Conservation (phyloP, 2,113 vertebrate species). For the Jaculus jaculus region DNA sequence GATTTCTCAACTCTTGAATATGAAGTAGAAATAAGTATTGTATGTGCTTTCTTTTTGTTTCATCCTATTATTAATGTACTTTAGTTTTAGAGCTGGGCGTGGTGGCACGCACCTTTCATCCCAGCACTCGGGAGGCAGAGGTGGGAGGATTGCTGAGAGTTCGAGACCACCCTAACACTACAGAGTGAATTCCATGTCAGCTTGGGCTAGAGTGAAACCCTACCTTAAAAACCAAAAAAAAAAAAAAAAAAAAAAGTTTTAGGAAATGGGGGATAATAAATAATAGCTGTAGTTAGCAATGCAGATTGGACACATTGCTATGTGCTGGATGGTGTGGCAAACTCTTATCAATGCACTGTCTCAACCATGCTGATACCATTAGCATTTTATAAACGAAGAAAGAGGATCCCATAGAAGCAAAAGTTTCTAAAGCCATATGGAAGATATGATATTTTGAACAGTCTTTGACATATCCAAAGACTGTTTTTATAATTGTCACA, state of each 20-base stretch:
- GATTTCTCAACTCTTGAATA: neutral
- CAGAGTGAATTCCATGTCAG: too few relatives aligned
- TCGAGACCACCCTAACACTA: too few relatives aligned
- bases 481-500: neutral
- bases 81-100: too few relatives aligned
- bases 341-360: neutral
- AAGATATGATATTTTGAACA: neutral
- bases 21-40: slow-evolving; percentile 20
- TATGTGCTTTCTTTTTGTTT: neutral
- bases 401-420: neutral
- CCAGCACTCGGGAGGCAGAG: too few relatives aligned
- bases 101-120: too few relatives aligned
- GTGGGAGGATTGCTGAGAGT: too few relatives aligned
- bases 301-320: neutral
- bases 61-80: neutral
- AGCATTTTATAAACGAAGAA: slow-evolving; percentile 12
- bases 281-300: neutral
- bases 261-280: neutral
- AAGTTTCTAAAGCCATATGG: neutral
- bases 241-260: too few relatives aligned
- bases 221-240: too few relatives aligned
- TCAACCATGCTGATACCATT: neutral
- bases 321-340: neutral
- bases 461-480: slow-evolving; percentile 4
- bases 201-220: too few relatives aligned